Evolutionary conservation across 2,888 invertebrate genomes (phyloP).

Genomic region (Diaprepes abbreviatus): DNA sequence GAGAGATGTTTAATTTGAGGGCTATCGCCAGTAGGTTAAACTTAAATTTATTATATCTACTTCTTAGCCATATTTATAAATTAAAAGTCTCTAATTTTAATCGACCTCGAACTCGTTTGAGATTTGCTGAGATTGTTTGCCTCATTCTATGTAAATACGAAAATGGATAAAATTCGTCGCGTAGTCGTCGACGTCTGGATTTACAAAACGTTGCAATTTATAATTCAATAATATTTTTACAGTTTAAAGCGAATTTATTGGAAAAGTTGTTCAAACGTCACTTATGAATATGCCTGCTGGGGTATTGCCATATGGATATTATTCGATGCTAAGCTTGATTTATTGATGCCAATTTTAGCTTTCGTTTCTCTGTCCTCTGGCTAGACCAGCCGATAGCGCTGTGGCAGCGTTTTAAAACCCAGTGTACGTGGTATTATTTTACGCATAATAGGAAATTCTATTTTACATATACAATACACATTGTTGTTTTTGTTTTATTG

Average conservation of each 20-base stretch:
- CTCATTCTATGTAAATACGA: no score
- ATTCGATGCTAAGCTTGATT: conserved; percentile 46
- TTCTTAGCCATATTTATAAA: no score
- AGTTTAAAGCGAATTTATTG: conserved; percentile 18
- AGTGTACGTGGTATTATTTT: conserved; percentile 41
- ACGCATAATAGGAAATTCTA: conserved; percentile 49
- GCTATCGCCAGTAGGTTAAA: no score
- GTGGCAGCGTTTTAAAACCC: conserved; percentile 43
- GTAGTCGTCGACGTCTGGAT: no score
- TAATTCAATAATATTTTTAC: not conserved
- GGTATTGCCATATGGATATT: conserved; percentile 40
- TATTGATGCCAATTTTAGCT: conserved; percentile 48
- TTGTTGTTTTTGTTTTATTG: conserved; percentile 50
- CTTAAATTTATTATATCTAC: no score
- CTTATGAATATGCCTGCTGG: conserved; percentile 32
- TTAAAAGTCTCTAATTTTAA: no score
- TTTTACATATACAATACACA: conserved; percentile 46
- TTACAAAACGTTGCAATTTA: not conserved
- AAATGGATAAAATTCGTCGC: no score
- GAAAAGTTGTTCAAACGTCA: conserved; percentile 34
- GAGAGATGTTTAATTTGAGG: no score
- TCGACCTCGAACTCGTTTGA: no score
- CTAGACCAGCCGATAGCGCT: conserved; percentile 40
- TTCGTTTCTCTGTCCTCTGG: conserved; percentile 44
- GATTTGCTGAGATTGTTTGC: no score